Base-by-base conservation (phyloP, 2,113 vertebrate genomes). In the Apus apus region DNA sequence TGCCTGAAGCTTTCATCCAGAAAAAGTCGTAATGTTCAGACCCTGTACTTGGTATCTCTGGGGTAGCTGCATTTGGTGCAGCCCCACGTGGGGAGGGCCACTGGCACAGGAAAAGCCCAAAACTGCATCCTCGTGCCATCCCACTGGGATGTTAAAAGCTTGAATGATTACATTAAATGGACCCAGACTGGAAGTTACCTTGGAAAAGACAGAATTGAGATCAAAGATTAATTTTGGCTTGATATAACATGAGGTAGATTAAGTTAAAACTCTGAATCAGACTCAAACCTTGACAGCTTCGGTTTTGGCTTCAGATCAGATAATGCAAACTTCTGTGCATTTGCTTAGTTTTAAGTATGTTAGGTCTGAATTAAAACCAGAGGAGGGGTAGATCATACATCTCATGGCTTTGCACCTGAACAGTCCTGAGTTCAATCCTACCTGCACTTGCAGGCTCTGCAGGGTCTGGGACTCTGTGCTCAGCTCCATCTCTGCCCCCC, bases 371-470 rank as follows among this genome's bases (percentile, higher is more conserved):
- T 65, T 38, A 20, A 75, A 85, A 38, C 10, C 10, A 0, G 8
- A 23, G 22, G 34, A 88, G 13, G 20, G 6, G 6, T 43, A 6
- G 53, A 12, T 46, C 14, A 58, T 10, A 3, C 8, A 16, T 8
- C 15, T 48, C 46, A 9, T 38, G 25, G 36, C 57, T 54, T 20
- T 15, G 9, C 0, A 3, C 21, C 30, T 38, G n/a, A 38, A 30
- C 29, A 21, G 5, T 8, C 25, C 11, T 22, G 50, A 36, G 18
- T 11, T 68, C 68, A 76, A 3, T 4, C 43, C 38, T 0, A 1
- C 34, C 26, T 8, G 26, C 3, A 0, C 3, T 2, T 8, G 8
- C 3, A 15, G 36, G n/a, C 45, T 38, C 40, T 57, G 34, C 5
- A 3, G 45, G 30, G 17, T 46, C 40, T 43, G 40, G 40, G 46